phyloP scores from a whole-genome alignment of 1,140 invertebrate genomes.

The Zeugodacus cucurbitae region DNA sequence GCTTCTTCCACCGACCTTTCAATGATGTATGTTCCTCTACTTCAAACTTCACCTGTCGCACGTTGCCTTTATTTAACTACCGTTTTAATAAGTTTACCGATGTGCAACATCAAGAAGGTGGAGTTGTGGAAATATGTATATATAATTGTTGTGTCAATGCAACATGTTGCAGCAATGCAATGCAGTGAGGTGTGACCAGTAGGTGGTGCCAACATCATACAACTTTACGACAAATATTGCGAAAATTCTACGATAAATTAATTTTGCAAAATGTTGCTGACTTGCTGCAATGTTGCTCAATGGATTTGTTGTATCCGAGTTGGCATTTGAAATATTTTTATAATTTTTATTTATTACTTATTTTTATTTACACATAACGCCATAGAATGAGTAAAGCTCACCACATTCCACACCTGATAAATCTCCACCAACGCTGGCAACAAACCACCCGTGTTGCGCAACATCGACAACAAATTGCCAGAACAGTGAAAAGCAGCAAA shows the following conservation, averaged over 20 bases:
- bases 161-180: neutral
- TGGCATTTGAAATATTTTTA: neutral
- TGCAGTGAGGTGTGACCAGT: neutral
- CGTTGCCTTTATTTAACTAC: neutral
- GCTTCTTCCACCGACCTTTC: too few species aligned
- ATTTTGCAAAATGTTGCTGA: neutral
- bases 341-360: neutral
- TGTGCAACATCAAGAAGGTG: slow-evolving; percentile 14
- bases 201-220: neutral
- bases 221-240: neutral
- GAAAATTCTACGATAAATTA: neutral
- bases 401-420: neutral
- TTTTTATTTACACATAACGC: neutral
- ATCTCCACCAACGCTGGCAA: neutral
- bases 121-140: neutral
- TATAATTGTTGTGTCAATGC: neutral
- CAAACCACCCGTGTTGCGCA: neutral
- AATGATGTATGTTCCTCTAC: neutral
- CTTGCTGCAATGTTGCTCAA: neutral
- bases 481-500: neutral
- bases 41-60: neutral
- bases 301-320: neutral
- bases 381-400: neutral
- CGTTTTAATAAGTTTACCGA: neutral
- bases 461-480: slow-evolving; percentile 6